Evolutionary conservation across 2,888 invertebrate genomes (phyloP), one percentile per base, ranked within the genome.

Genomic region (Lepidochrysops patricia): DNA sequence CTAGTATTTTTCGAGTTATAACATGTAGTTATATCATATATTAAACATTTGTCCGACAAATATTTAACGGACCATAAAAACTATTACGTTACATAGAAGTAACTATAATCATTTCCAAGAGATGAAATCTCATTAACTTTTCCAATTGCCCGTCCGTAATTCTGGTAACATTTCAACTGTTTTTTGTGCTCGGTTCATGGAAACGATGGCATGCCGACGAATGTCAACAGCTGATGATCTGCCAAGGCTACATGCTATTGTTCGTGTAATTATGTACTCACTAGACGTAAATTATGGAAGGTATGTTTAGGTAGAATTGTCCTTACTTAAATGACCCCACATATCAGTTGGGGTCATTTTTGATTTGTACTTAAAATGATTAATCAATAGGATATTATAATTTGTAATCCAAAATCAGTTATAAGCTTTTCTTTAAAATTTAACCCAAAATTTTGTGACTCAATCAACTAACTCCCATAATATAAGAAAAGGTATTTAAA

Each of bases 221-320:
- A 70, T 68, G 67, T 64, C 67, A 70, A 67, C 62, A 65, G 60
- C 60, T 64, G 65, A 60, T 62, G 64, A 62, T 63, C 34, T 60
- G 60, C 60, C 66, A 67, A 64, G 68, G 67, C 56, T 65, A 61
- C 25, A 54, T 56, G 32, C 62, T 60, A 61, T 57, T 57, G 34
- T 63, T 58, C 23, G 43, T 43, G 43, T 43, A 23, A 43, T 43
- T 43, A 43, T 12, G 43, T 43, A 15, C 37, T 37, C 2, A n/a
- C n/a, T n/a, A n/a, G n/a, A n/a, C n/a, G 37, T 37, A 19, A 43
- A 43, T 23, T 43, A n/a, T n/a, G n/a, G n/a, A n/a, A n/a, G n/a
- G n/a, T n/a, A n/a, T n/a, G n/a, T n/a, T n/a, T n/a, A n/a, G n/a
- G n/a, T n/a, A n/a, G n/a, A n/a, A n/a, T n/a, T n/a, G n/a, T n/a